Base-by-base conservation (phyloP, 2,797 vertebrate species). In the Petrocephalus schoutedeni region DNA sequence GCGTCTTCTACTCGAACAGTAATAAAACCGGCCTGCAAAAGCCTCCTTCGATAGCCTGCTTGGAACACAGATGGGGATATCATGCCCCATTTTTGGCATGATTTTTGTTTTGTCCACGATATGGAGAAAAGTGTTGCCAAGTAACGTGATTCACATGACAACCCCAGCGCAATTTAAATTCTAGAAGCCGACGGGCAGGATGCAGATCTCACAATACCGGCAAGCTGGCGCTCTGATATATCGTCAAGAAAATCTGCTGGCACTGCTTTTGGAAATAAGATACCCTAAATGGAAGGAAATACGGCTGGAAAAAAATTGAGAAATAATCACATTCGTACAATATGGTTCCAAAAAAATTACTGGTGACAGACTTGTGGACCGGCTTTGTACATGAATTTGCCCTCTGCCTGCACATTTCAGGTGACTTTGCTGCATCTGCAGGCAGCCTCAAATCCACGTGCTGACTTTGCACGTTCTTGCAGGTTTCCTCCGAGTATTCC, bases 381-480 rank as follows among this genome's bases (percentile, higher is more conserved):
- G 5, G 6, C 71, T n/a, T 77, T 77, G 71, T 77, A 49, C 32
- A 49, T n/a, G 71, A 77, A 77, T 77, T 41, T 77, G 14, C 71
- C 71, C 71, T 77, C 41, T 41, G 71, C 71, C 71, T 77, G 36
- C 41, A 41, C 19, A 49, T 77, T 49, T n/a, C 2, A 36, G 41
- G 36, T 77, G 71, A 49, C 71, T 77, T 77, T 41, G 71, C 36
- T n/a, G 14, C 6, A 49, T 49, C 41, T 77, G 36, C 71, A 77
- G 41, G 71, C 7, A 49, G 71, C 36, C 64, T 71, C 28, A 71
- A 36, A 71, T 71, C 64, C 64, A 71, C 64, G 64, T 71, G 64
- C 64, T 71, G 64, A 71, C 64, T 71, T 71, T 71, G 64, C 64
- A 36, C 64, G 64, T 71, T 71, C 64, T 28, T 71, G 64, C 64